Evolutionary conservation across 2,888 invertebrate genomes (phyloP).

Genomic region (Laspeyria flexula): DNA sequence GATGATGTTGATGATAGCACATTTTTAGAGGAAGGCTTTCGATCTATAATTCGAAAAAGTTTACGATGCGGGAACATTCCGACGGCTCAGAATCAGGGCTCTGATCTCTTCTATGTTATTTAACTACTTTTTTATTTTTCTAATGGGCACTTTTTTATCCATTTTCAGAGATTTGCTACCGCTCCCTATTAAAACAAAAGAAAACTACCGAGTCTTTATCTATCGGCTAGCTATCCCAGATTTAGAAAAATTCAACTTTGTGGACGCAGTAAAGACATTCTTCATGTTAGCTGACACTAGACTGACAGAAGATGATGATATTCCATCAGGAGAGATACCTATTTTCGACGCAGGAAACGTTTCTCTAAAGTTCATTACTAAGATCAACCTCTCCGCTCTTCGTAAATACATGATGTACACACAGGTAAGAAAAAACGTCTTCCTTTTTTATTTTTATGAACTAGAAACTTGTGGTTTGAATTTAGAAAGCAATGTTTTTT

Average conservation of each 20-base stretch:
- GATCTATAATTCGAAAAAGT: no score
- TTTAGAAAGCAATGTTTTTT: background rate
- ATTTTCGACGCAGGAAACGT: slow-evolving; percentile 90
- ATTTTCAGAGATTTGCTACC: slow-evolving; percentile 89
- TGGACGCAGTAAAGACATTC: slow-evolving; percentile 89
- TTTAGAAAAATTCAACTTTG: slow-evolving; percentile 88
- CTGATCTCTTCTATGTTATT: no score
- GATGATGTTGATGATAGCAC: no score
- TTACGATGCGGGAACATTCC: no score
- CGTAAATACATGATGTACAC: slow-evolving; percentile 90
- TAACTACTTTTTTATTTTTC: no score
- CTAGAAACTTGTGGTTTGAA: background rate
- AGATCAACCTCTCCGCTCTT: slow-evolving; percentile 87
- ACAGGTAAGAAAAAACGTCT: slow-evolving; percentile 73
- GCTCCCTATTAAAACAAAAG: slow-evolving; percentile 88
- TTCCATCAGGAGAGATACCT: slow-evolving; percentile 89
- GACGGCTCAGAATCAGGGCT: no score
- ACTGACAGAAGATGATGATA: slow-evolving; percentile 86
- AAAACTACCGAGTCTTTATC: slow-evolving; percentile 89
- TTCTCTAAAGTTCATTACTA: slow-evolving; percentile 87
- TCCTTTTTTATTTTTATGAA: background rate
- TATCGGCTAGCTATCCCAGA: slow-evolving; percentile 88
- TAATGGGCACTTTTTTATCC: no score
- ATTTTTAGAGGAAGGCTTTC: no score
- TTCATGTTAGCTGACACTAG: slow-evolving; percentile 91